Base-by-base conservation (phyloP, 2,888 invertebrate species). In the Zootermopsis nevadensis region DNA sequence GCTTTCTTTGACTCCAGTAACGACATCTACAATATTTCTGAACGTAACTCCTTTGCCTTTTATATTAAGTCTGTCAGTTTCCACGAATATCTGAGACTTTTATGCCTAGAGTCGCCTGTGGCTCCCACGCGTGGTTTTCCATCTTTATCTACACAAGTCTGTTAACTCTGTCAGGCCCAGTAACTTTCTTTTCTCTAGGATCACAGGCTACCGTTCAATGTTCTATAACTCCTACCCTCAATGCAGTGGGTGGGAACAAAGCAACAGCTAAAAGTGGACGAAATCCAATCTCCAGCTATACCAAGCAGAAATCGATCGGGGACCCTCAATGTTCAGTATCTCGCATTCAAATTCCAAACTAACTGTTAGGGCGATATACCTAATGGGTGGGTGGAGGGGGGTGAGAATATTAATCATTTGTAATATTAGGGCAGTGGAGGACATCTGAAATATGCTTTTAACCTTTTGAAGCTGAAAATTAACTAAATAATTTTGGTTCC, bases 241-340 rank as follows among this genome's bases (percentile, higher is more conserved):
- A 0, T 31, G 33, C 24, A 31, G 24, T 69, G 74, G 74, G 38
- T 74, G 24, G 42, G 74, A n/a, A 42, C 74, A 74, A 74, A 74
- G 74, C 74, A 74, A 42, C 74, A 42, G 42, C 31, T 74, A 42
- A n/a, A 74, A 74, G 74, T 74, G 74, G 42, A 74, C 38, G 42
- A 42, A 42, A 74, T 74, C 33, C 74, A 74, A 74, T 74, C 74
- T 38, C 22, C 24, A 42, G 22, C 42, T 31, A 10, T 2, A 22
- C 27, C 66, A 1, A 30, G 10, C 69, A 33, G 3, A 33, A 33
- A 69, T 69, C 69, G 35, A 69, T 69, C n/a, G 30, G 22, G 0
- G 69, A 7, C 31, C n/a, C 30, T 15, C 35, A 24, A 27, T n/a
- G 60, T 10, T n/a, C 6, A 12, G 2, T 27, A 4, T 4, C 60